Percentiles rank a stretch among this genome's conserved stretches.
Conservation (phyloP, 2,797 vertebrate genomes). For the Karalla daura region DNA sequence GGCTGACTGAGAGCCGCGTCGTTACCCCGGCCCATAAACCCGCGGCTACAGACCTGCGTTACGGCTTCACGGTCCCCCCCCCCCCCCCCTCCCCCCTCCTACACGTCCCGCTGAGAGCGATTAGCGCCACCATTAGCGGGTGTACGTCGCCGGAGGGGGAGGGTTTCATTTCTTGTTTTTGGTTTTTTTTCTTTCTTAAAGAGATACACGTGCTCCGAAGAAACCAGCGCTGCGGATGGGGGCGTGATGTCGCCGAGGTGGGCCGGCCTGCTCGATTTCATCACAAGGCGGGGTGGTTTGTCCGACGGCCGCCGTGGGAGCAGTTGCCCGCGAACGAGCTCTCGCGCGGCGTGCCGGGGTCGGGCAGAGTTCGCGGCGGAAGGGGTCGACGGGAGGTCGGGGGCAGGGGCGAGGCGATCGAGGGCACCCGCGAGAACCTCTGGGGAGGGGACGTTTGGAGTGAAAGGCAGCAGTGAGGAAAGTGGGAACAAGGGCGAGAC, state of each 20-base stretch:
- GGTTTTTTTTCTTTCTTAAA: too few relatives aligned
- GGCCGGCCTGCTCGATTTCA: constrained; percentile 12
- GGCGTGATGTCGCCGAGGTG: too few relatives aligned
- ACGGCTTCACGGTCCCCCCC: constrained; percentile 22
- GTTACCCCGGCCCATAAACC: constrained; percentile 67
- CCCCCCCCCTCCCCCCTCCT: too few relatives aligned
- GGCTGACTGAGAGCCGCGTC: constrained; percentile 40
- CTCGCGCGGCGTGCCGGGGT: constrained; percentile 49
- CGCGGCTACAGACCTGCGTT: constrained; percentile 45
- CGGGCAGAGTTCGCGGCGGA: constrained; percentile 51
- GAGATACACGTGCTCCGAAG: constrained; percentile 7
- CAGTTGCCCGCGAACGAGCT: constrained; percentile 52
- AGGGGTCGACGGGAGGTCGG: too few relatives aligned
- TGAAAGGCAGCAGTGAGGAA: too few relatives aligned
- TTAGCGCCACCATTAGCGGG: constrained; percentile 47
- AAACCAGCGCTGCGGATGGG: too few relatives aligned
- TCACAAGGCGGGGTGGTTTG: constrained; percentile 39
- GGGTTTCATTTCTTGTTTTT: too few relatives aligned
- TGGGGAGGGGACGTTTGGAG: too few relatives aligned
- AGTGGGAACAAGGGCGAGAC: too few relatives aligned
- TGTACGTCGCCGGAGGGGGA: constrained; percentile 29
- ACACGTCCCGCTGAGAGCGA: constrained; percentile 48
- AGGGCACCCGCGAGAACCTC: too few relatives aligned
- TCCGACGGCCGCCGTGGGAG: constrained; percentile 53
- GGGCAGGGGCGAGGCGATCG: too few relatives aligned